Conservation (phyloP, 2,113 vertebrate species). For the Sigmodon hispidus region DNA sequence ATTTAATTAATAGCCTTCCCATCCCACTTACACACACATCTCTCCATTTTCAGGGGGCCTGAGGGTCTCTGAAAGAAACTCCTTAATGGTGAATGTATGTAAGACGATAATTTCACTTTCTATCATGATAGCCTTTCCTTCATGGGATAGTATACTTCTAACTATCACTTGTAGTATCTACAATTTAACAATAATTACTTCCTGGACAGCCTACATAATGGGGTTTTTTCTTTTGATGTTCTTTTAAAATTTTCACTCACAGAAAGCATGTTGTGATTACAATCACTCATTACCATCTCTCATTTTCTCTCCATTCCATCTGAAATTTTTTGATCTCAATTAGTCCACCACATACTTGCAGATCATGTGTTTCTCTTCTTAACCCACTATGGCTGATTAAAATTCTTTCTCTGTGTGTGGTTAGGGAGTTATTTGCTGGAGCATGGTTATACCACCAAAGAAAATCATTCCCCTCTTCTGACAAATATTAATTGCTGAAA, state of each 20-base stretch:
- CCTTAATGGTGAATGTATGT: not conserved
- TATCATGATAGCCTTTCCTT: not conserved
- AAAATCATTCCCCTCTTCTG: too few relatives aligned
- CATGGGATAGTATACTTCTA: not conserved
- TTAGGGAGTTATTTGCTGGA: not conserved
- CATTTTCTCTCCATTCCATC: not conserved
- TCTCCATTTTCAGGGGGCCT: not conserved
- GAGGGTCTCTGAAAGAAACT: not conserved
- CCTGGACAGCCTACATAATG: fast-evolving
- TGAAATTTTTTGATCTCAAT: not conserved
- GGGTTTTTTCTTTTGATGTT: too few relatives aligned
- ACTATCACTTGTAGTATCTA: not conserved
- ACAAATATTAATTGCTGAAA: not conserved
- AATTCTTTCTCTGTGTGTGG: not conserved
- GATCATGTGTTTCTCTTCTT: not conserved
- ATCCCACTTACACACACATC: not conserved
- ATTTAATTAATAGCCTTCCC: not conserved
- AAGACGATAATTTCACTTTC: not conserved
- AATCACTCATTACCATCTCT: not conserved
- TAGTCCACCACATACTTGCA: not conserved
- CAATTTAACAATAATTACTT: not conserved
- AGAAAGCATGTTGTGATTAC: not conserved
- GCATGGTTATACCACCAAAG: not conserved
- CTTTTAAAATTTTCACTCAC: not conserved
- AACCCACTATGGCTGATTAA: not conserved